A percentile compares a stretch with the other conserved stretches of the same genome.
These are phyloP conservation scores for Aeoliscus strigatus DNA, from an alignment of 2,797 vertebrate genomes.

Conservation along the genomic window DNA sequence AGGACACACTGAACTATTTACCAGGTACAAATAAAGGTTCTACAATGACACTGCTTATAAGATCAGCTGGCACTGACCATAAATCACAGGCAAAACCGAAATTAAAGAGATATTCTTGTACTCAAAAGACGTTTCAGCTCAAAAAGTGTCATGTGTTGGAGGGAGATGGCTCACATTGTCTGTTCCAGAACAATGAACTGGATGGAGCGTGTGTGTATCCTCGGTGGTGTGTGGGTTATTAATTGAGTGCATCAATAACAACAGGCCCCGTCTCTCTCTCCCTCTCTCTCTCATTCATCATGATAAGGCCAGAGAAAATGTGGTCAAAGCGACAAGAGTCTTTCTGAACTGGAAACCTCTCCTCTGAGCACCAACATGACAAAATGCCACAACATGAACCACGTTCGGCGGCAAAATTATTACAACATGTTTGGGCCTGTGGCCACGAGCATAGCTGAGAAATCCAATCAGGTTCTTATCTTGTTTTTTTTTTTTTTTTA, in stretches of 20 bases:
- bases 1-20: no score
- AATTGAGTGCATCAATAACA: constrained; percentile 79
- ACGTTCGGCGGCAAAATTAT: constrained; percentile 61
- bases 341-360: constrained; percentile 60
- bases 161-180: constrained; percentile 4
- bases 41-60: no score
- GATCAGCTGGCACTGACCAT: no score
- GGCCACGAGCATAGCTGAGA: constrained; percentile 56
- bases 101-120: neutral
- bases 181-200: neutral
- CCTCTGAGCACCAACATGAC: constrained; percentile 45
- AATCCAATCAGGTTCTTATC: constrained; percentile 50
- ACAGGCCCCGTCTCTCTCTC: constrained; percentile 57
- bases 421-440: constrained; percentile 58
- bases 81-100: no score
- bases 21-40: no score
- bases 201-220: constrained; percentile 31
- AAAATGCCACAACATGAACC: constrained; percentile 58
- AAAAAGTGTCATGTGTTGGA: constrained; percentile 1
- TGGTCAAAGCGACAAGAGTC: constrained; percentile 53
- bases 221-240: constrained; percentile 60
- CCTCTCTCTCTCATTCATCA: constrained; percentile 66
- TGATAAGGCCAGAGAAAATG: constrained; percentile 70
- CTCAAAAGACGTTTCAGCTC: constrained; percentile 5
- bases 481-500: constrained; percentile 13